These are phyloP conservation scores for Varecia variegata DNA, from an alignment of 2,797 vertebrate genomes.

Conservation along the genomic window DNA sequence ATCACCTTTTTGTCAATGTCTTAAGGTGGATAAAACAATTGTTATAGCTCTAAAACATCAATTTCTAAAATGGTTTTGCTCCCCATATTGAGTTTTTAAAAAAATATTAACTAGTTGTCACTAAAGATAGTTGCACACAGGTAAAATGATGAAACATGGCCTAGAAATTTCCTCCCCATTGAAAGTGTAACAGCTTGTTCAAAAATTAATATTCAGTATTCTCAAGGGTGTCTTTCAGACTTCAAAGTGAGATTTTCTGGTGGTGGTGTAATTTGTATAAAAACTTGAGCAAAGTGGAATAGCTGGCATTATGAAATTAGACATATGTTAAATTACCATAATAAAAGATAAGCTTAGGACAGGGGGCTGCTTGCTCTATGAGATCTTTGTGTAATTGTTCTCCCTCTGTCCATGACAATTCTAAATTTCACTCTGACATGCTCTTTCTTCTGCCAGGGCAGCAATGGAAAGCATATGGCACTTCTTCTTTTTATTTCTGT, in stretches of 20 bases:
- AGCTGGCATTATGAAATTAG: background rate
- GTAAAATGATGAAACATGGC: background rate
- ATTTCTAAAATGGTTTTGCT: background rate
- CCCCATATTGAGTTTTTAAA: background rate
- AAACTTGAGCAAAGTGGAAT: slow-evolving; percentile 37
- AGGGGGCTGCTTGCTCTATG: background rate
- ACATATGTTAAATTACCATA: slow-evolving; percentile 48
- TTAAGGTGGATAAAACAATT: background rate
- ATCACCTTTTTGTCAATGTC: background rate
- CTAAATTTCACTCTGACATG: slow-evolving; percentile 4
- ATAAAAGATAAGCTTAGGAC: background rate
- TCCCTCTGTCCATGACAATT: background rate
- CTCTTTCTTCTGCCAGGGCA: background rate
- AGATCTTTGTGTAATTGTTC: slow-evolving; percentile 10
- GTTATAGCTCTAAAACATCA: background rate
- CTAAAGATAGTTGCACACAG: background rate
- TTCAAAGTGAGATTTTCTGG: slow-evolving; percentile 30
- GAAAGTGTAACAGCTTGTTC: background rate
- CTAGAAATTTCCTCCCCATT: background rate
- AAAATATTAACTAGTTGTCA: background rate
- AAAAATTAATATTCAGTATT: background rate
- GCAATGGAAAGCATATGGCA: background rate
- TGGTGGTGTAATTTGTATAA: background rate
- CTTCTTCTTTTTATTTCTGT: slow-evolving; percentile 20
- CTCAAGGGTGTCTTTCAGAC: slow-evolving; percentile 8